phyloP scores from a whole-genome alignment of 2,888 invertebrate genomes.

The Epistrophe eligans region DNA sequence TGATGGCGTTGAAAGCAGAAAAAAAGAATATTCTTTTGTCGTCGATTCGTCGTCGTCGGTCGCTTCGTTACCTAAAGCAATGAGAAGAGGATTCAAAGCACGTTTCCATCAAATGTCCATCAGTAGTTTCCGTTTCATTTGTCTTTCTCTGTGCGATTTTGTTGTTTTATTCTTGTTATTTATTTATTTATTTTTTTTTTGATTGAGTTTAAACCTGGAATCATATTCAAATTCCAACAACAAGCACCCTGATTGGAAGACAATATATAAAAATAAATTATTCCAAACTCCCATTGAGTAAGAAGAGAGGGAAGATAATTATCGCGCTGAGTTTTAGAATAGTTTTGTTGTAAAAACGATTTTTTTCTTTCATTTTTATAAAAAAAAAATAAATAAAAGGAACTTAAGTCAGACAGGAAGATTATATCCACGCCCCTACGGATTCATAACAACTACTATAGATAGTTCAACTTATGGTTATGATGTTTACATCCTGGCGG shows the following conservation, averaged over 20 bases:
- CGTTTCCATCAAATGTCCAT: conserved; percentile 71
- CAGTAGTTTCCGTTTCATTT: conserved; percentile 73
- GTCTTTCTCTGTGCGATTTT: conserved; percentile 42
- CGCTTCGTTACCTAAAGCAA: not conserved
- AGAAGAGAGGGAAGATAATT: conserved; percentile 4
- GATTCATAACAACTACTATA: conserved; percentile 1
- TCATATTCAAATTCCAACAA: conserved; percentile 64
- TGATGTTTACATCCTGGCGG: conserved; percentile 70
- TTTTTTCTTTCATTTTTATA: not conserved
- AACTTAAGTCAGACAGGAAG: conserved; percentile 63
- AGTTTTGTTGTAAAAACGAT: conserved; percentile 22
- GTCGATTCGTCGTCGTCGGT: too few species aligned
- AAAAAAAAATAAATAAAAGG: not conserved
- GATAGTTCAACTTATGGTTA: conserved; percentile 56
- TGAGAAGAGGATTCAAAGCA: conserved; percentile 56
- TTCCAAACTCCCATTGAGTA: conserved; percentile 25
- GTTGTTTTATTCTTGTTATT: not conserved
- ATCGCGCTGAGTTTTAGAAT: conserved; percentile 13
- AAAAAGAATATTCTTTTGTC: not conserved
- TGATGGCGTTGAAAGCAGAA: conserved; percentile 1
- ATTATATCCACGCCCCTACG: conserved; percentile 61
- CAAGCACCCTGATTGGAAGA: conserved; percentile 61
- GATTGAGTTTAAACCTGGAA: conserved; percentile 28
- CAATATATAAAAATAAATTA: conserved; percentile 58
- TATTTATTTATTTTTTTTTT: conserved; percentile 3